A percentile compares a stretch with the other conserved stretches of the same genome.
These are phyloP conservation scores for Dione vanillae DNA, from an alignment of 2,888 invertebrate genomes.

Conservation along the genomic window DNA sequence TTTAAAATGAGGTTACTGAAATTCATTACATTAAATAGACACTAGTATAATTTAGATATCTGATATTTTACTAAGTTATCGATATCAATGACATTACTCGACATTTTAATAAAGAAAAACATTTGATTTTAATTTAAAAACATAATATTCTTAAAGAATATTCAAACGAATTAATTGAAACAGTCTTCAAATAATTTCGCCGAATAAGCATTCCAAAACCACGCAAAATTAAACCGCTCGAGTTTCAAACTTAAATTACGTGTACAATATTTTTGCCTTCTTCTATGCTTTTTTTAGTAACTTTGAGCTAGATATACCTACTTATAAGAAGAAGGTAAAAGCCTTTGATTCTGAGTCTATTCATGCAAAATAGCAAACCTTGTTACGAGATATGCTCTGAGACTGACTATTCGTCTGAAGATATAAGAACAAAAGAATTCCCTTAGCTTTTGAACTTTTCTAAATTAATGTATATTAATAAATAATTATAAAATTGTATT, in stretches of 20 bases:
- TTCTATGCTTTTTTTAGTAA: constrained; percentile 42
- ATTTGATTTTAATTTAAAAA: constrained; percentile 2
- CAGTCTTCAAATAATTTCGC: constrained; percentile 59
- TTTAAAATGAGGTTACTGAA: background rate
- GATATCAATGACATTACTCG: background rate
- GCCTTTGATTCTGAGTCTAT: constrained; percentile 30
- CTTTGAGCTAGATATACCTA: constrained; percentile 7
- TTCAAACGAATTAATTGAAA: constrained; percentile 52
- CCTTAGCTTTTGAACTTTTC: constrained; percentile 12
- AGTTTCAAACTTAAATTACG: constrained; percentile 60
- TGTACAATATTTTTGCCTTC: constrained; percentile 59
- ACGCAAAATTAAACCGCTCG: constrained; percentile 68
- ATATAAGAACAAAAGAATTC: constrained; percentile 29
- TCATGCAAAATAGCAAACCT: constrained; percentile 32
- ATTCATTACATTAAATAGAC: background rate
- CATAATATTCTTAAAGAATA: constrained; percentile 24
- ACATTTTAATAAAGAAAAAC: background rate
- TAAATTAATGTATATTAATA: constrained; percentile 13
- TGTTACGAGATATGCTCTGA: constrained; percentile 27
- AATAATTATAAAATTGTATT: constrained; percentile 3
- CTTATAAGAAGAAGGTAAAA: constrained; percentile 19
- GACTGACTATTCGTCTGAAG: constrained; percentile 29
- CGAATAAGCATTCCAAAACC: constrained; percentile 66
- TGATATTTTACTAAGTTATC: background rate
- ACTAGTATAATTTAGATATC: no score